Percentiles rank a stretch among this genome's conserved stretches.
Conservation (phyloP, 1,140 invertebrate genomes). For the Drosophila seguyi region DNA sequence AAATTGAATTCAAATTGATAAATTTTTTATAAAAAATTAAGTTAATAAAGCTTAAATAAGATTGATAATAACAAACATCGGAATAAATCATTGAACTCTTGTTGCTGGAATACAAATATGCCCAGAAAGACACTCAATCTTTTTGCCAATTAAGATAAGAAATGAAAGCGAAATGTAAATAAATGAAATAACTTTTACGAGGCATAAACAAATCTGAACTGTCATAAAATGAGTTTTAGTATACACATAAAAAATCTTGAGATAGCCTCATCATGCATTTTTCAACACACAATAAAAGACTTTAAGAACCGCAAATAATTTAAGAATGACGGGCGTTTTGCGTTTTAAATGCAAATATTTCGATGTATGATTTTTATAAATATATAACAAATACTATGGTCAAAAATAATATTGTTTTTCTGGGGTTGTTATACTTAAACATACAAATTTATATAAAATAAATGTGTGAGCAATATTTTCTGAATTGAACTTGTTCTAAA, state of each 20-base stretch:
- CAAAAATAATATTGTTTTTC: background rate
- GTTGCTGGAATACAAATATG: background rate
- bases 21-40: background rate
- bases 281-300: constrained; percentile 25
- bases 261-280: constrained; percentile 22
- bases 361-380: background rate
- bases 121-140: background rate
- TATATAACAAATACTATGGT: background rate
- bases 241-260: constrained; percentile 16
- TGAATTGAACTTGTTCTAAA: background rate
- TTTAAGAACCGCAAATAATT: constrained; percentile 1
- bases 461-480: background rate
- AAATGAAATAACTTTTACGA: constrained; percentile 18
- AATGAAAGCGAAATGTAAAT: background rate
- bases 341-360: constrained; percentile 22
- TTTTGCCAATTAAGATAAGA: background rate
- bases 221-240: constrained; percentile 29
- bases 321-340: background rate
- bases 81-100: background rate
- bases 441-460: background rate
- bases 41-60: background rate
- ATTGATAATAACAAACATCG: background rate
- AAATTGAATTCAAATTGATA: background rate
- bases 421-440: background rate
- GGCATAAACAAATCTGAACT: constrained; percentile 22